Conservation (phyloP, 1,140 invertebrate species). For the Amyelois transitella region DNA sequence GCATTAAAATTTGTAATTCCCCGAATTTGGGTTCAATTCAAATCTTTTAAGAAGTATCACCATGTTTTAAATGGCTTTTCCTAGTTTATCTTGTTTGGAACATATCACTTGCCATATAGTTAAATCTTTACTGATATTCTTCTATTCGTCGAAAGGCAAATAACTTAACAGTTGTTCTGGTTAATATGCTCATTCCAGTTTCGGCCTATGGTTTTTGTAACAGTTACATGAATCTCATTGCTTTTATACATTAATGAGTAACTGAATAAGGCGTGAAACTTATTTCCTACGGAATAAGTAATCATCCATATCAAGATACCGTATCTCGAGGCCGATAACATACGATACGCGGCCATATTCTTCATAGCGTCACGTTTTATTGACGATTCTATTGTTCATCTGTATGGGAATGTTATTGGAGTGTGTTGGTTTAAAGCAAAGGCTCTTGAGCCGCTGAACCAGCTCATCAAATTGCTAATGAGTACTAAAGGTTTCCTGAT, state of each 20-base stretch:
- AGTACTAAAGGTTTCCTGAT: too few species aligned
- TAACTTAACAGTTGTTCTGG: background rate
- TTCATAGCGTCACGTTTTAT: background rate
- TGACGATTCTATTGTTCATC: background rate
- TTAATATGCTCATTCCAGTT: background rate
- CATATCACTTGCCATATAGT: background rate
- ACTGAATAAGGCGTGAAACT: slow-evolving; percentile 1
- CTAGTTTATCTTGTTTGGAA: background rate
- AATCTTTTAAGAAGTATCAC: too few species aligned
- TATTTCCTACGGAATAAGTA: slow-evolving; percentile 5
- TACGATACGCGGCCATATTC: background rate
- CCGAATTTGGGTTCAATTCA: too few species aligned
- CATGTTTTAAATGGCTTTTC: too few species aligned
- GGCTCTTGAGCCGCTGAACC: background rate
- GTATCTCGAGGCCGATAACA: background rate
- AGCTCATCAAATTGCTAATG: background rate
- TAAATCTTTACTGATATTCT: background rate
- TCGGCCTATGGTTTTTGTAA: background rate
- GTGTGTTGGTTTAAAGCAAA: background rate
- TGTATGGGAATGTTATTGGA: background rate
- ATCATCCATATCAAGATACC: slow-evolving; percentile 2
- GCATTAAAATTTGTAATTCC: too few species aligned
- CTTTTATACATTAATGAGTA: background rate
- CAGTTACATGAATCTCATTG: background rate
- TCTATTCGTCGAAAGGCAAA: too few species aligned